Base-by-base conservation (phyloP, 2,797 vertebrate species). In the Sebastes taczanowskii region DNA sequence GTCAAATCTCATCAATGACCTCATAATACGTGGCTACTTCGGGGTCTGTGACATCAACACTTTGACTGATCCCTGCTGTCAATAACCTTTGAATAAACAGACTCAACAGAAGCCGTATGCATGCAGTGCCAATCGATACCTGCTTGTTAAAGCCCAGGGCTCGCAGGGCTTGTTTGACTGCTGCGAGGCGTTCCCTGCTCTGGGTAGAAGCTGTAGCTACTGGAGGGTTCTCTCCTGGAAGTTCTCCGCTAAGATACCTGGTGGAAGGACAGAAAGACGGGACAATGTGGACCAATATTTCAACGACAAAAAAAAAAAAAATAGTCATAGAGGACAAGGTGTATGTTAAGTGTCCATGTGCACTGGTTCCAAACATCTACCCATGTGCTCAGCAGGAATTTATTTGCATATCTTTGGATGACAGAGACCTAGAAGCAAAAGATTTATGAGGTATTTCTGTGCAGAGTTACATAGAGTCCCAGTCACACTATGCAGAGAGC, bases 141-240 rank as follows among this genome's bases (percentile, higher is more conserved):
- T 96, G 92, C 81, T 91, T 97, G 88, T 96, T 98, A 92, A 98
- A 97, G 77, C 97, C 96, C 79, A 98, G 34, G 20, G 95, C 95
- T 81, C 94, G 93, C 63, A 99, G 89, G 72, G 98, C 96, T 89
- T 98, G 97, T 89, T 96, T 99, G 60, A 99, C 90, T 46, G 91
- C 67, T 0, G 86, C 58, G 38, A 98, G 94, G 81, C 93, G 96
- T 74, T 98, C 97, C 87, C 94, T 97, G 92, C 97, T 97, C 88
- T 96, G 95, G 68, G 94, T 77, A 11, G 90, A 96, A 35, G 95
- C 94, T 62, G 91, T 85, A 46, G 93, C 73, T 69, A 94, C 92
- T 0, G 89, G 88, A 64, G 53, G 80, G 42, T 6, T 82, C 5
- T 97, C 97, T 46, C 94, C 94, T 8, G 78, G 75, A 38, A 42